phyloP scores from a whole-genome alignment of 2,113 vertebrate genomes.

The Zosterops borbonicus region DNA sequence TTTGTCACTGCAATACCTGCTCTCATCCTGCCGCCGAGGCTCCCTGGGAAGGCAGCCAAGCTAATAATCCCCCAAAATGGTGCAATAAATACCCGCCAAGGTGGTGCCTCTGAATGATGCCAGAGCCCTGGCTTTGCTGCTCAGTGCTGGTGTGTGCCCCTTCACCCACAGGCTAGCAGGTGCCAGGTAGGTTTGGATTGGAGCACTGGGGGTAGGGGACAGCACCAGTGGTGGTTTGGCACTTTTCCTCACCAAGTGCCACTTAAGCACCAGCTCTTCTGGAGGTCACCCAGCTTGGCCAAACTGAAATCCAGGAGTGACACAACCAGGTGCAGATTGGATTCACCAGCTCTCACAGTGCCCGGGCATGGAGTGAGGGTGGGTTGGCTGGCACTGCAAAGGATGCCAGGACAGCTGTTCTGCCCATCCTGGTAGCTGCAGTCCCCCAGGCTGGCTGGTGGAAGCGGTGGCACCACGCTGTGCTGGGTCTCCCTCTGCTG shows the following conservation, averaged over 20 bases:
- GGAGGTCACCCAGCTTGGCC: neutral
- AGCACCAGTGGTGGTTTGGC: neutral
- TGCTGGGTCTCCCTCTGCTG: neutral
- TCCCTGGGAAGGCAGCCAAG: constrained; percentile 43
- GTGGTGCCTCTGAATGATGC: neutral
- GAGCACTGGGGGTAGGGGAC: fast-evolving
- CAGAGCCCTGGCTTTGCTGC: neutral
- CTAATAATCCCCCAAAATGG: constrained; percentile 35
- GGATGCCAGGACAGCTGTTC: neutral
- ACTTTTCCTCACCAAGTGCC: neutral
- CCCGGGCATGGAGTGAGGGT: fast-evolving
- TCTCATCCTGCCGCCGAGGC: neutral
- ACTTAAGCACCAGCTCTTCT: neutral
- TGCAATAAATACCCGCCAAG: constrained; percentile 5
- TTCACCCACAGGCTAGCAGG: neutral
- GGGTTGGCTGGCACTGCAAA: neutral
- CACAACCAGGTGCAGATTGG: fast-evolving
- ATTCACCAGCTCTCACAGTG: fast-evolving
- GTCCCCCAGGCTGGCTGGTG: neutral
- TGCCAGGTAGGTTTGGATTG: neutral
- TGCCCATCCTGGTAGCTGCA: neutral
- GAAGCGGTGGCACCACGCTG: neutral
- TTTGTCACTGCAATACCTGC: constrained; percentile 21
- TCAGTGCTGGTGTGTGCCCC: fast-evolving
- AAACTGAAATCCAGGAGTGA: neutral